Evolutionary conservation across 2,888 invertebrate genomes (phyloP).

Genomic region (Torymus aiolomorphi): DNA sequence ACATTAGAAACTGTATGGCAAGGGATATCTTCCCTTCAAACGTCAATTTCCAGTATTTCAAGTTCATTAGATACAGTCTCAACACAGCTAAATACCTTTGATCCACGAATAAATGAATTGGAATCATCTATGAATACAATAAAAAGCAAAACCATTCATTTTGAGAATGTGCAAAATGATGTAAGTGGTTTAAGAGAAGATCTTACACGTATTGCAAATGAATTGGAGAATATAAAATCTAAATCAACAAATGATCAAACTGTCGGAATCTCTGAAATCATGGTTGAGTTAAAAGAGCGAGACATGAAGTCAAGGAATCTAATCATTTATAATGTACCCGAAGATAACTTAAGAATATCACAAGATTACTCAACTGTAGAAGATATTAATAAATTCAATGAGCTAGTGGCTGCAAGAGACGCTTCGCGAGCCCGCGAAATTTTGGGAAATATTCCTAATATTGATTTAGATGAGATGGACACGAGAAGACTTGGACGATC

Average conservation of each 20-base stretch:
- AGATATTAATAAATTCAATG: constrained; percentile 54
- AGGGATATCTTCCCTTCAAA: constrained; percentile 48
- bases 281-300: constrained; percentile 43
- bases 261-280: constrained; percentile 28
- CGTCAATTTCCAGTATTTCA: constrained; percentile 50
- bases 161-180: constrained; percentile 52
- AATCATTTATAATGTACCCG: constrained; percentile 51
- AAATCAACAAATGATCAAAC: background rate
- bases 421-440: constrained; percentile 48
- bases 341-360: constrained; percentile 53
- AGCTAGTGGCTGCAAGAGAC: constrained; percentile 46
- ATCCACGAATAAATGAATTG: constrained; percentile 50
- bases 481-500: constrained; percentile 43
- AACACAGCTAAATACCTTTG: constrained; percentile 47
- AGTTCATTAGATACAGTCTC: constrained; percentile 47
- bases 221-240: constrained; percentile 41
- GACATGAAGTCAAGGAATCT: constrained; percentile 52
- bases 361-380: constrained; percentile 54
- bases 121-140: constrained; percentile 44
- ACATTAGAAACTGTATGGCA: constrained; percentile 55
- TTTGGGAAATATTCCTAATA: constrained; percentile 31
- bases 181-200: constrained; percentile 43
- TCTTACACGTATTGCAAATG: constrained; percentile 13
- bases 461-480: constrained; percentile 38
- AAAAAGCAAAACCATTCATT: constrained; percentile 37